Evolutionary conservation across 2,113 vertebrate genomes (phyloP).

Genomic region (Paradisaea rubra): DNA sequence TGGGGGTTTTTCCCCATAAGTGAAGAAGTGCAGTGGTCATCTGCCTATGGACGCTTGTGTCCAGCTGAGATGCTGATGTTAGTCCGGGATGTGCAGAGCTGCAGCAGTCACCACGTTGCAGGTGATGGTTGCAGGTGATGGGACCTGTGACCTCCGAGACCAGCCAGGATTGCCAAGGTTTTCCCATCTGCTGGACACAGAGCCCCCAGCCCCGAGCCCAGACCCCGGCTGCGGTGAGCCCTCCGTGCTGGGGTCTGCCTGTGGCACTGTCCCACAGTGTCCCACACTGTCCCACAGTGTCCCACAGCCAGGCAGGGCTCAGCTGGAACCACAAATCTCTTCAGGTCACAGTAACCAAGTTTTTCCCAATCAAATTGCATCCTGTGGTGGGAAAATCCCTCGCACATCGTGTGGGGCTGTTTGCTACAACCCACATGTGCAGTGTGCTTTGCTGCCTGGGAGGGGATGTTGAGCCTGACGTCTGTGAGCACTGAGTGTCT

Average conservation of each 20-base stretch:
- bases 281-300: background rate
- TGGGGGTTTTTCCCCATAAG: fast-evolving
- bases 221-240: fast-evolving
- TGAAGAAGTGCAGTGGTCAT: background rate
- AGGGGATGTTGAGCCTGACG: background rate
- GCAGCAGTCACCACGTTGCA: fast-evolving
- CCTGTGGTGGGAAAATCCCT: background rate
- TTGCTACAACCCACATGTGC: background rate
- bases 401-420: background rate
- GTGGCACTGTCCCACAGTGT: background rate
- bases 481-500: fast-evolving
- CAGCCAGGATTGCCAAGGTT: background rate
- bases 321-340: background rate
- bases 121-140: fast-evolving
- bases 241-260: background rate
- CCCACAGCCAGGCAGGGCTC: background rate
- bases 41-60: background rate
- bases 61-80: fast-evolving
- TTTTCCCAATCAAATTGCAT: background rate
- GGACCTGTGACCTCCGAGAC: fast-evolving
- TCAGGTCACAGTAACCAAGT: background rate
- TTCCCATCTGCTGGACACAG: fast-evolving
- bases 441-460: background rate
- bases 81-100: background rate
- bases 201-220: background rate